Percentiles rank a stretch among this genome's conserved stretches.
phyloP scores from a whole-genome alignment of 1,140 invertebrate genomes.

The Glossosoma conforme region DNA sequence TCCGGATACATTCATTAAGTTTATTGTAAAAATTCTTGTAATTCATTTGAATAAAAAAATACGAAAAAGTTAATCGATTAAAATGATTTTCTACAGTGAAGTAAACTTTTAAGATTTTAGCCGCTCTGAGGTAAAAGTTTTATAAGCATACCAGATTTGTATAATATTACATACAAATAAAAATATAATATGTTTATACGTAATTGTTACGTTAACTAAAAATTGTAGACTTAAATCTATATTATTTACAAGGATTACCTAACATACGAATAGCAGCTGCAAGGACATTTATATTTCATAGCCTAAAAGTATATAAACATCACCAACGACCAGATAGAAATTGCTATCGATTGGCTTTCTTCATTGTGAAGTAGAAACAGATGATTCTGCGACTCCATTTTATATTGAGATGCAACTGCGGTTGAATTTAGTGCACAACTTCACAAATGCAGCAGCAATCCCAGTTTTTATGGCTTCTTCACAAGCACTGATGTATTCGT shows the following conservation, averaged over 20 bases:
- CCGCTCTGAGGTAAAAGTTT: conserved; percentile 13
- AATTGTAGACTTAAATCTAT: conserved; percentile 14
- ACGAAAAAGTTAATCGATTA: background rate
- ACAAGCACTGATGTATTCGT: background rate
- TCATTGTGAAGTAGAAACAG: background rate
- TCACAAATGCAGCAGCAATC: background rate
- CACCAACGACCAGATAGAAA: no score
- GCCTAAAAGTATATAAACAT: background rate
- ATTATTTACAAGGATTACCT: conserved; percentile 22
- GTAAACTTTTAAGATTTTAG: conserved; percentile 8
- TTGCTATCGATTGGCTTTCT: conserved; percentile 9
- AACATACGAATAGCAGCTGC: conserved; percentile 20
- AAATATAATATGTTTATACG: background rate
- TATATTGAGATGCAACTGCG: background rate
- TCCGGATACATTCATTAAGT: background rate
- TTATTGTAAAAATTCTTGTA: background rate
- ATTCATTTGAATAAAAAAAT: background rate
- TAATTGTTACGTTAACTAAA: conserved; percentile 7
- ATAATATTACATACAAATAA: conserved; percentile 5
- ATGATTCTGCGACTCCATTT: background rate
- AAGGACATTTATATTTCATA: conserved; percentile 8
- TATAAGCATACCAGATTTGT: conserved; percentile 14
- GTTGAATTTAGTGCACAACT: background rate
- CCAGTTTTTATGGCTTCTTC: background rate
- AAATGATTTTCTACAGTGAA: background rate